A percentile compares a stretch with the other conserved stretches of the same genome.
Evolutionary conservation across 2,797 vertebrate genomes (phyloP).

Genomic region (Cyclopterus lumpus): DNA sequence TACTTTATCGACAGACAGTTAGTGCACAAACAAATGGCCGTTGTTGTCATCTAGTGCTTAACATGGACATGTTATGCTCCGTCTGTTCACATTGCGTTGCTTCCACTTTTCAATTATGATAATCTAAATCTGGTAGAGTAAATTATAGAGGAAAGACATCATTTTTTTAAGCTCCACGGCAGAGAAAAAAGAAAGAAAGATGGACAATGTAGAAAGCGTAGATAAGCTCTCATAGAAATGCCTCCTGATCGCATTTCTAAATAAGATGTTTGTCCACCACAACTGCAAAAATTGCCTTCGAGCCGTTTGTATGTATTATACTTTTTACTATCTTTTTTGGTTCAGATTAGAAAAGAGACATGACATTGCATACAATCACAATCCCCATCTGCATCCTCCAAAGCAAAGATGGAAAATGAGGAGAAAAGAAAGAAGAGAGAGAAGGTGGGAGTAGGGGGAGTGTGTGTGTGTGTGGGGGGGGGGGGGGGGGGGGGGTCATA

Average conservation of each 20-base stretch:
- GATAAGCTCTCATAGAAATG: slow-evolving; percentile 14
- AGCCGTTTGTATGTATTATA: slow-evolving; percentile 22
- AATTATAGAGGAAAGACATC: slow-evolving; percentile 64
- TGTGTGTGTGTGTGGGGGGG: background rate
- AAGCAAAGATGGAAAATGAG: slow-evolving; percentile 48
- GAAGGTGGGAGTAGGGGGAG: background rate
- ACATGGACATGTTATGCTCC: slow-evolving; percentile 68
- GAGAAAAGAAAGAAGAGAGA: background rate
- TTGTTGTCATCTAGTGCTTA: slow-evolving; percentile 68
- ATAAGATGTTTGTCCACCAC: background rate
- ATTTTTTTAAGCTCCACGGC: slow-evolving; percentile 60
- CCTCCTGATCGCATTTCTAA: background rate
- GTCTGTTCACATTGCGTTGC: slow-evolving; percentile 64
- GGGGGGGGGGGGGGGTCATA: slow-evolving; percentile 8
- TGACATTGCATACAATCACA: slow-evolving; percentile 59
- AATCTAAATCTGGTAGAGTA: slow-evolving; percentile 65
- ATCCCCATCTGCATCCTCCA: slow-evolving; percentile 67
- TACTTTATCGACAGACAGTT: slow-evolving; percentile 67
- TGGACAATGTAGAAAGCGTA: background rate
- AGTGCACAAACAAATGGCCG: slow-evolving; percentile 68
- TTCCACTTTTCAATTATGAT: slow-evolving; percentile 77
- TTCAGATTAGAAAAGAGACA: slow-evolving; percentile 55
- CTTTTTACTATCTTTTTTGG: slow-evolving; percentile 40
- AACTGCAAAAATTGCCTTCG: background rate
- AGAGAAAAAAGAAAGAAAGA: slow-evolving; percentile 4